Evolutionary conservation across 1,140 invertebrate species (phyloP).

Genomic region (Hylaeus anthracinus): DNA sequence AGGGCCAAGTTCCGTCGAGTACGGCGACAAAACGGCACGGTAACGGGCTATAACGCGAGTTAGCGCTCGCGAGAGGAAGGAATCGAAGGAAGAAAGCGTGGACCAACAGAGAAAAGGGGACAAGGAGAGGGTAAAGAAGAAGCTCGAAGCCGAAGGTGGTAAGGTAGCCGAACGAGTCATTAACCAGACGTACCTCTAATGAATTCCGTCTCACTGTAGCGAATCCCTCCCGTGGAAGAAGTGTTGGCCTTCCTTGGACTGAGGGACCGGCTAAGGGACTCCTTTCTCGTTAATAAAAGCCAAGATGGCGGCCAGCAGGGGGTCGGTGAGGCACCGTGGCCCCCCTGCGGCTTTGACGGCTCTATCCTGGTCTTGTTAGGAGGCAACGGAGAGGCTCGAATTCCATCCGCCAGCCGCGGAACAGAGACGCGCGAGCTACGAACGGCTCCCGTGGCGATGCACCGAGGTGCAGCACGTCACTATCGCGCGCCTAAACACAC

Average conservation of each 20-base stretch:
- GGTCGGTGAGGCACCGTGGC: conserved; percentile 73
- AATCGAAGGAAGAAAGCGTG: neutral
- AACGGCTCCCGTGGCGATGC: conserved; percentile 77
- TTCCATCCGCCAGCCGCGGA: conserved; percentile 19
- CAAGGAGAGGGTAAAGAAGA: conserved; percentile 30
- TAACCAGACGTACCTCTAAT: conserved; percentile 73
- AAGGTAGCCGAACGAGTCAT: conserved; percentile 72
- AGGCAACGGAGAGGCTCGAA: conserved; percentile 49
- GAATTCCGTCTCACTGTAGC: conserved; percentile 72
- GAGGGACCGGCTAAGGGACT: conserved; percentile 42
- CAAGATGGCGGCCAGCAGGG: conserved; percentile 79
- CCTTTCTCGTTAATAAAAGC: conserved; percentile 80
- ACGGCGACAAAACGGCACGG: neutral
- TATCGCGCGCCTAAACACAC: conserved; percentile 81
- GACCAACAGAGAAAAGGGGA: neutral
- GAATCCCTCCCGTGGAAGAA: conserved; percentile 56
- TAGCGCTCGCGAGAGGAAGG: neutral
- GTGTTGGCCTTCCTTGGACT: conserved; percentile 40
- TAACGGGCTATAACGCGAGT: conserved; percentile 6
- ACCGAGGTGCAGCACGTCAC: conserved; percentile 73
- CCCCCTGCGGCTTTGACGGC: conserved; percentile 81
- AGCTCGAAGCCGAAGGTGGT: conserved; percentile 52
- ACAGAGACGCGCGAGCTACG: conserved; percentile 56
- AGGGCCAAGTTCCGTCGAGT: no score
- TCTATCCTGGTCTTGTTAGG: conserved; percentile 79